Conservation (phyloP, 1,140 invertebrate genomes). For the Diplogasteroides magnus region DNA sequence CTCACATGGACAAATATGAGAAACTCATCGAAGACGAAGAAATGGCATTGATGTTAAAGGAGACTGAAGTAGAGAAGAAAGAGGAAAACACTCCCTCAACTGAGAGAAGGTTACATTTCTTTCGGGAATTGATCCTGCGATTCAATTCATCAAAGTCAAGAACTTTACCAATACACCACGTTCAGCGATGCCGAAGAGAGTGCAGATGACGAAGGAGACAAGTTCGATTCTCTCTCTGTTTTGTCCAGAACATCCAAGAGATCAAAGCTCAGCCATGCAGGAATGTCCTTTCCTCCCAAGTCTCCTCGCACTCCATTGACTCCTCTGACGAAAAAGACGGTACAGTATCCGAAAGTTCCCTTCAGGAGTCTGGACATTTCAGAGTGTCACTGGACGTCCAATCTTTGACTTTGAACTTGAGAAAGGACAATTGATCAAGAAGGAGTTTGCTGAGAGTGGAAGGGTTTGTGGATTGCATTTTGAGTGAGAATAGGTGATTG, state of each 20-base stretch:
- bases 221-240: neutral
- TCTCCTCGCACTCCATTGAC: too few species aligned
- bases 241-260: neutral
- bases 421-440: constrained; percentile 18
- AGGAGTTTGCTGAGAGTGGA: constrained; percentile 31
- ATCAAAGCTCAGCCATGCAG: neutral
- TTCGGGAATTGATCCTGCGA: neutral
- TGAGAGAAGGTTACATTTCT: neutral
- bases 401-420: neutral
- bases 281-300: too few species aligned
- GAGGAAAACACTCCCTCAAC: neutral
- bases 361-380: constrained; percentile 4
- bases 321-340: too few species aligned
- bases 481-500: too few species aligned
- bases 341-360: too few species aligned
- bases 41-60: constrained; percentile 21
- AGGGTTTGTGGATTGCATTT: too few species aligned
- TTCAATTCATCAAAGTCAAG: neutral
- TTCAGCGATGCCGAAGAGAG: neutral
- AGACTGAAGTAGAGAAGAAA: constrained; percentile 16
- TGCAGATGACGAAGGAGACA: neutral
- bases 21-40: constrained; percentile 21
- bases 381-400: neutral
- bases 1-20: constrained; percentile 23
- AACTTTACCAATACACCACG: neutral